Evolutionary conservation across 2,797 vertebrate species (phyloP).

Genomic region (Aeoliscus strigatus): DNA sequence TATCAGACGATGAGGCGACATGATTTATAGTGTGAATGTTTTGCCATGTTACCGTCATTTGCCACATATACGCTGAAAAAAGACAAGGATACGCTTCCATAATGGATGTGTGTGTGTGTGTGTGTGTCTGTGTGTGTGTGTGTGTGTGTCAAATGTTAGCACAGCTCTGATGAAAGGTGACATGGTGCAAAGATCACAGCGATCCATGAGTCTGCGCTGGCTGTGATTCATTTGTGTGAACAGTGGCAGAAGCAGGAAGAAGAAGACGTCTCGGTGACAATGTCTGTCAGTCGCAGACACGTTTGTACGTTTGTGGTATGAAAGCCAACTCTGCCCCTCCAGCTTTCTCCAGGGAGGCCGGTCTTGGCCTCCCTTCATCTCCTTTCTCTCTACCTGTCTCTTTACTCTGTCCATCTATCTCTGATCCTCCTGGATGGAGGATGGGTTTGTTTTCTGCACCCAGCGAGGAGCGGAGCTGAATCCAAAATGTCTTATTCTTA

Average conservation of each 20-base stretch:
- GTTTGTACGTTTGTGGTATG: slow-evolving; percentile 62
- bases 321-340: slow-evolving; percentile 63
- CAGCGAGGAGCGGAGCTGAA: slow-evolving; percentile 36
- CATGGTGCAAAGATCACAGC: slow-evolving; percentile 90
- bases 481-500: slow-evolving; percentile 37
- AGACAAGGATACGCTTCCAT: slow-evolving; percentile 86
- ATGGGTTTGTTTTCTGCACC: slow-evolving; percentile 35
- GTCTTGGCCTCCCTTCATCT: slow-evolving; percentile 55
- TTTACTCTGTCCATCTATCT: slow-evolving; percentile 26
- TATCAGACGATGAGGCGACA: neutral
- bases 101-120: slow-evolving; percentile 10
- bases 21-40: too few relatives aligned
- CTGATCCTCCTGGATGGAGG: slow-evolving; percentile 45
- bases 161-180: slow-evolving; percentile 98
- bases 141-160: slow-evolving; percentile 84
- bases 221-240: slow-evolving; percentile 69
- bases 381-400: slow-evolving; percentile 39
- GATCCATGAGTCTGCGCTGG: slow-evolving; percentile 83
- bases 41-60: neutral
- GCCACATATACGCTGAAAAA: neutral
- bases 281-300: slow-evolving; percentile 85
- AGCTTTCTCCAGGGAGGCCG: slow-evolving; percentile 49
- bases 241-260: slow-evolving; percentile 83
- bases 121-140: slow-evolving; percentile 14
- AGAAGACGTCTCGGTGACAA: slow-evolving; percentile 98